Evolutionary conservation across 1,140 invertebrate genomes (phyloP).

Genomic region (Neodiprion fabricii): DNA sequence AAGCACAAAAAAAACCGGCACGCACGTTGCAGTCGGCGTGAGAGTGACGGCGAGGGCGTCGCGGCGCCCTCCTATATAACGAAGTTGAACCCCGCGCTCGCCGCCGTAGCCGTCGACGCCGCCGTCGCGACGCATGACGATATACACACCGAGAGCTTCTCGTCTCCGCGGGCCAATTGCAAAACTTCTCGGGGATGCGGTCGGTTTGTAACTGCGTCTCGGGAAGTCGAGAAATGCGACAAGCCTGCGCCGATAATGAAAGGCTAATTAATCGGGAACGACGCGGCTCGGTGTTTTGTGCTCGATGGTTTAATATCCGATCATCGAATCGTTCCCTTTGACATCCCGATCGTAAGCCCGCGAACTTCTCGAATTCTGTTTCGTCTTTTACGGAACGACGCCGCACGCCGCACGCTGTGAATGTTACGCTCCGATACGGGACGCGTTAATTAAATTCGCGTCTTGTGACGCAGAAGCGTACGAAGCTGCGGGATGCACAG

Average conservation of each 20-base stretch:
- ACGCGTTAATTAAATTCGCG: no score
- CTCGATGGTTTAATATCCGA: no score
- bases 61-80: constrained; percentile 45
- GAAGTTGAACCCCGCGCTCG: constrained; percentile 22
- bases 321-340: no score
- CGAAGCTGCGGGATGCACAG: no score
- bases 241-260: background rate
- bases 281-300: no score
- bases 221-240: background rate
- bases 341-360: no score
- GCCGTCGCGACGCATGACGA: constrained; percentile 28
- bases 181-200: constrained; percentile 11
- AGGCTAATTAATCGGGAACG: background rate
- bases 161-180: constrained; percentile 19
- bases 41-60: constrained; percentile 43
- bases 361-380: no score
- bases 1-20: constrained; percentile 7
- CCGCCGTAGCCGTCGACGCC: constrained; percentile 17
- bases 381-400: no score
- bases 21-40: constrained; percentile 36
- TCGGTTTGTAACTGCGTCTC: background rate
- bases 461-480: no score
- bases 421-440: no score
- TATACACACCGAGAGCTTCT: background rate
- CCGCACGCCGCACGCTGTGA: no score